Conservation (phyloP, 2,888 invertebrate species). For the Morinoia aosen region DNA sequence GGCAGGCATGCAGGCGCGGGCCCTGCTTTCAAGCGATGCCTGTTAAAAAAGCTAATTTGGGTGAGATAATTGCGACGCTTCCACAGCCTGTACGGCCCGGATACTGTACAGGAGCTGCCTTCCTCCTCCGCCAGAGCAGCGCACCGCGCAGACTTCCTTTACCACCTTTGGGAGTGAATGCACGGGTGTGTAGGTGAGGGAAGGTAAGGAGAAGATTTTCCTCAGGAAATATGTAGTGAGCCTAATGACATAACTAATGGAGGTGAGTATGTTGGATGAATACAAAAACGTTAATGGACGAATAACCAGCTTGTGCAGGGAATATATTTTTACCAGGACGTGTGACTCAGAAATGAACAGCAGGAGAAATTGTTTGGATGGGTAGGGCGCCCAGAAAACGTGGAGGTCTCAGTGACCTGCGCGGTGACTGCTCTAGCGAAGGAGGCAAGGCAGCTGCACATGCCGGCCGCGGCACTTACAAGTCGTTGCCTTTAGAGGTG, state of each 20-base stretch:
- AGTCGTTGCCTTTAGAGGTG: constrained; percentile 56
- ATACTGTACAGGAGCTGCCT: neutral
- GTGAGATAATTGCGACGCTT: neutral
- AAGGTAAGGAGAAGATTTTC: neutral
- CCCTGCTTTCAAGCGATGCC: neutral
- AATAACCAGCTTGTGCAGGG: neutral
- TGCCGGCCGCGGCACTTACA: constrained; percentile 57
- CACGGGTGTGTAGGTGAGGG: neutral
- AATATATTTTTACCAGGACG: neutral
- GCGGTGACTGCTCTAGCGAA: neutral
- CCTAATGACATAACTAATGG: too few species aligned
- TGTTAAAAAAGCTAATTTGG: neutral
- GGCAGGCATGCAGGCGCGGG: neutral
- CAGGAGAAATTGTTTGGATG: neutral
- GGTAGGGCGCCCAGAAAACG: neutral
- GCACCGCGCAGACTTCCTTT: neutral
- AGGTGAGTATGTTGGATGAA: too few species aligned
- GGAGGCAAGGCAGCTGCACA: neutral
- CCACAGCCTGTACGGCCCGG: neutral
- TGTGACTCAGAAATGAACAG: neutral
- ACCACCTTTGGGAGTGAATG: neutral
- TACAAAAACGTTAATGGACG: neutral
- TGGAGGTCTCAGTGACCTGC: neutral
- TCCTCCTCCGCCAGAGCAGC: neutral
- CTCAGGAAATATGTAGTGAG: neutral